A percentile compares a stretch with the other conserved stretches of the same genome.
Conservation (phyloP, 2,888 invertebrate genomes). For the Colletes collaris region DNA sequence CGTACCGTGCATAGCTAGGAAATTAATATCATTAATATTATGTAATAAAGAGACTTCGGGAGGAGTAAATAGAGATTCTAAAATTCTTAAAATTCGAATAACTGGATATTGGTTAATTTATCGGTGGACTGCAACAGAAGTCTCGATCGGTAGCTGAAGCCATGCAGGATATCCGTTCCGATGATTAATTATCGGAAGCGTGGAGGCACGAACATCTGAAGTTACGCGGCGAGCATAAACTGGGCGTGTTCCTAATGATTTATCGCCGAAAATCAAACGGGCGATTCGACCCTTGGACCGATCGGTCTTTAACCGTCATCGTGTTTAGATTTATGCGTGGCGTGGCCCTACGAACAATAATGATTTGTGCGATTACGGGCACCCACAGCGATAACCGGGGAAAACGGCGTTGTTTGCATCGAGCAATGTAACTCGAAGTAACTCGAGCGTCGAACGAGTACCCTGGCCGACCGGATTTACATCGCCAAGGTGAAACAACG, state of each 20-base stretch:
- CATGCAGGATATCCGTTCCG: neutral
- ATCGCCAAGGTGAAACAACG: slow-evolving; percentile 13
- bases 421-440: neutral
- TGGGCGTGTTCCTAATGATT: slow-evolving; percentile 27
- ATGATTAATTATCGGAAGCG: slow-evolving; percentile 35
- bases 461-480: slow-evolving; percentile 12
- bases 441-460: neutral
- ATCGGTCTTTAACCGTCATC: slow-evolving; percentile 6
- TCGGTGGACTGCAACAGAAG: neutral
- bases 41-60: no score
- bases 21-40: no score
- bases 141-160: neutral
- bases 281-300: slow-evolving; percentile 17
- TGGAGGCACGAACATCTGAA: neutral
- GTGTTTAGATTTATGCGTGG: neutral
- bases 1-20: no score
- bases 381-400: no score
- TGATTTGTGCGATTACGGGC: neutral
- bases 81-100: no score
- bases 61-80: no score
- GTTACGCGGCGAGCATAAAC: slow-evolving; percentile 16
- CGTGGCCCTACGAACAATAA: neutral
- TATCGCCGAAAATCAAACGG: slow-evolving; percentile 26
- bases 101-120: neutral
- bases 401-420: neutral